Conservation (phyloP, 2,797 vertebrate species). For the Psittacula derbiana region DNA sequence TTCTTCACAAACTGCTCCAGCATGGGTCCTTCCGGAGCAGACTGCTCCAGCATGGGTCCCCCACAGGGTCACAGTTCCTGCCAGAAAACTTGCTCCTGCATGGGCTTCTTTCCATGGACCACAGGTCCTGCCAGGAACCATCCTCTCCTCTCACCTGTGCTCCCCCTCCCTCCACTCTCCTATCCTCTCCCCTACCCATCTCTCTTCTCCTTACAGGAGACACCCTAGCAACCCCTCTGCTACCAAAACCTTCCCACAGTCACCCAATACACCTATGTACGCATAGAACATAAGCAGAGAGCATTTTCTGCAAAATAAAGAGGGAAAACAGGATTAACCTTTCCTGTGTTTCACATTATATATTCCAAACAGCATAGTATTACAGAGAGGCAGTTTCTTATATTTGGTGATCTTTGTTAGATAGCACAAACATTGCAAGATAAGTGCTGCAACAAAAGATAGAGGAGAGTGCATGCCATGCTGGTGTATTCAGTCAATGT, state of each 20-base stretch:
- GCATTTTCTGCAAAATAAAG: not conserved
- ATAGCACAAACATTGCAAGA: not conserved
- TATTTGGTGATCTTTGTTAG: not conserved
- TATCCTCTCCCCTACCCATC: not conserved
- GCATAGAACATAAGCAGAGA: not conserved
- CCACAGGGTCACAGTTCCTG: not conserved
- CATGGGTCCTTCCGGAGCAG: not conserved
- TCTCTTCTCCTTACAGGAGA: not conserved
- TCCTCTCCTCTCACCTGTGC: not conserved
- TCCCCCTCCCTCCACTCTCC: not conserved
- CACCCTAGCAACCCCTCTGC: not conserved
- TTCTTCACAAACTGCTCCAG: not conserved
- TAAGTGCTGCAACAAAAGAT: not conserved
- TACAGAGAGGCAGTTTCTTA: not conserved
- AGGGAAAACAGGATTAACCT: not conserved
- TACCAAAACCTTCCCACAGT: not conserved
- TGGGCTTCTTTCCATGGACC: not conserved
- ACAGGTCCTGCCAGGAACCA: not conserved
- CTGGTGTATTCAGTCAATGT: not conserved
- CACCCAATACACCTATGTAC: fast-evolving
- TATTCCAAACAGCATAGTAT: not conserved
- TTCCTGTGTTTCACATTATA: not conserved
- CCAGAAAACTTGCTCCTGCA: not conserved
- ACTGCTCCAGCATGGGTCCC: not conserved
- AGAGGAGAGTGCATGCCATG: fast-evolving